phyloP scores from a whole-genome alignment of 2,797 vertebrate genomes.

The Silurus aristotelis region DNA sequence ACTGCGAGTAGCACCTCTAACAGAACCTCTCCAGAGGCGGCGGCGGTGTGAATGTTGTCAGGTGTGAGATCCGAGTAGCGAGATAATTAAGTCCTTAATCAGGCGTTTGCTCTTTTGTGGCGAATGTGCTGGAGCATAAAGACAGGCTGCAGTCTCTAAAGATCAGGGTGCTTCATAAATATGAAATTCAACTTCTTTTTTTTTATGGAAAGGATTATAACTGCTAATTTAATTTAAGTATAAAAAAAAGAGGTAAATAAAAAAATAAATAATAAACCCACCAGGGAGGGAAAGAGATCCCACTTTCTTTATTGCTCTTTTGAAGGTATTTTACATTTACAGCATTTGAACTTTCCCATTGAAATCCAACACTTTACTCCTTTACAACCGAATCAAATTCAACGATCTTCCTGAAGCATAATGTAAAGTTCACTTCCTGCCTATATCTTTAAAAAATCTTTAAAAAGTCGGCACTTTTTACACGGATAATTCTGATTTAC shows the following conservation, averaged over 20 bases:
- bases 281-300: neutral
- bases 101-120: conserved; percentile 34
- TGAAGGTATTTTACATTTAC: neutral
- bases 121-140: conserved; percentile 26
- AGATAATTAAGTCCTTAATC: conserved; percentile 43
- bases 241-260: neutral
- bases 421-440: neutral
- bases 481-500: neutral
- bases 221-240: neutral
- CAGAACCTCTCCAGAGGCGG: conserved; percentile 40
- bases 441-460: neutral
- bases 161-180: conserved; percentile 20
- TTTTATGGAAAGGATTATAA: neutral
- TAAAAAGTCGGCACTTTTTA: too few species aligned
- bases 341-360: neutral
- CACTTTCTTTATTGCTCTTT: neutral
- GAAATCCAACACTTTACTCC: neutral
- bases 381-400: neutral
- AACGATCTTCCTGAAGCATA: neutral
- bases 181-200: too few species aligned
- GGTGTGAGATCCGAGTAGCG: conserved; percentile 29
- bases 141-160: conserved; percentile 29
- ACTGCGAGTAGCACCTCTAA: conserved; percentile 42
- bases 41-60: conserved; percentile 30
- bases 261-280: neutral